Evolutionary conservation across 2,888 invertebrate genomes (phyloP).

Genomic region (Netelia inedita): DNA sequence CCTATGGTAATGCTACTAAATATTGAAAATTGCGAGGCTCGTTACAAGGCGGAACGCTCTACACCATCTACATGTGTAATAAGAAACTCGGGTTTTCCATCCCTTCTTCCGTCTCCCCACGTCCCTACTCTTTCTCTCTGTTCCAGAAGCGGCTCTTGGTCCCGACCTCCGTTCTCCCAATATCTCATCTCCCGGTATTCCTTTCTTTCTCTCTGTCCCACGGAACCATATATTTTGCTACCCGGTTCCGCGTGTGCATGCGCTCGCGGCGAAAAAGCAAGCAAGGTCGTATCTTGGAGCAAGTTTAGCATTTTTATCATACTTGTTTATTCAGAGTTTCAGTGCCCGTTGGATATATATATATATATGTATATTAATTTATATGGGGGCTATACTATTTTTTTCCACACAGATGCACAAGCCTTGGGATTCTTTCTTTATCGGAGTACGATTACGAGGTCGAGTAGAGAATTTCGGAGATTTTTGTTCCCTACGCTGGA

Average conservation of each 20-base stretch:
- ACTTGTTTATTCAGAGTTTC: constrained; percentile 66
- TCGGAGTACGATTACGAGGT: too few species aligned
- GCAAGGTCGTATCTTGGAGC: constrained; percentile 66
- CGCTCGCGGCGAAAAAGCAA: constrained; percentile 62
- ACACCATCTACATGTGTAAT: constrained; percentile 66
- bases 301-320: constrained; percentile 76
- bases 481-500: too few species aligned
- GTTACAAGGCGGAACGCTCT: constrained; percentile 67
- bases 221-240: constrained; percentile 55
- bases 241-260: constrained; percentile 35
- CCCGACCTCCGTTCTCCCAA: constrained; percentile 40
- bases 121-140: constrained; percentile 1
- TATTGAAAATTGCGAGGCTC: constrained; percentile 74
- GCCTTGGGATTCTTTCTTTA: too few species aligned
- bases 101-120: constrained; percentile 47
- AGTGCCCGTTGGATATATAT: constrained; percentile 33
- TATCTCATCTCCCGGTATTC: constrained; percentile 57
- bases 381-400: neutral
- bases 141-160: constrained; percentile 26
- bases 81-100: constrained; percentile 64
- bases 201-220: neutral
- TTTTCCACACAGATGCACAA: too few species aligned
- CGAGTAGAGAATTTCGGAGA: too few species aligned
- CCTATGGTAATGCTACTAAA: constrained; percentile 71
- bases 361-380: neutral